A percentile compares a stretch with the other conserved stretches of the same genome.
Conservation (phyloP, 1,140 invertebrate species). For the Diploscapter pachys region DNA sequence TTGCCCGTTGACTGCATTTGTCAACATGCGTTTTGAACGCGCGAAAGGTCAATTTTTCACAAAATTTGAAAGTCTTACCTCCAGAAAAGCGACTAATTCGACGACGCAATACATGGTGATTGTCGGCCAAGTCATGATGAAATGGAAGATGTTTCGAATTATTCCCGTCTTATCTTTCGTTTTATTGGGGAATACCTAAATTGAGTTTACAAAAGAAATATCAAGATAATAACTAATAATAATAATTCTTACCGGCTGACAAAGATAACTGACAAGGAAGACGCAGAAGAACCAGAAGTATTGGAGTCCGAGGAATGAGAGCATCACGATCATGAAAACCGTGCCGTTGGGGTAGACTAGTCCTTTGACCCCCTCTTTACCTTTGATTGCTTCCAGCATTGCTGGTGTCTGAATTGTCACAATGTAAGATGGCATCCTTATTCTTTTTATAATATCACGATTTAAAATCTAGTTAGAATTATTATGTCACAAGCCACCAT, state of each 20-base stretch:
- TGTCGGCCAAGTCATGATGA: slow-evolving; percentile 41
- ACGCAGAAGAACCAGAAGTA: slow-evolving; percentile 47
- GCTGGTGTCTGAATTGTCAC: slow-evolving; percentile 27
- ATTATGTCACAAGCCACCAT: neutral
- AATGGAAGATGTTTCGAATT: slow-evolving; percentile 47
- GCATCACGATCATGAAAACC: slow-evolving; percentile 38
- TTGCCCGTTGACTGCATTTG: too few relatives aligned
- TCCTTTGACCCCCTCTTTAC: slow-evolving; percentile 18
- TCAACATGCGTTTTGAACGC: too few relatives aligned
- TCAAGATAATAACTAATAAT: neutral
- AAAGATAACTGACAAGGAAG: slow-evolving; percentile 46
- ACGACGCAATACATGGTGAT: slow-evolving; percentile 45
- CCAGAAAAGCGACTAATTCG: slow-evolving; percentile 44
- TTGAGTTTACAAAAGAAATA: neutral
- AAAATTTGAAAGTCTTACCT: slow-evolving; percentile 20
- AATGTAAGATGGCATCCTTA: neutral
- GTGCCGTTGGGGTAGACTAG: slow-evolving; percentile 36
- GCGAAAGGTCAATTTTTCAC: too few relatives aligned
- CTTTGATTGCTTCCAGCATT: slow-evolving; percentile 28
- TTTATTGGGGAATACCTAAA: slow-evolving; percentile 42
- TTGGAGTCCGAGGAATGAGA: slow-evolving; percentile 39
- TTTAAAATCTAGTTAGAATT: neutral
- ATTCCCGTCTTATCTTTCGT: slow-evolving; percentile 41
- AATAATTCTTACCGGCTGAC: slow-evolving; percentile 28
- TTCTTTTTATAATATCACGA: neutral